phyloP scores from a whole-genome alignment of 2,797 vertebrate genomes.

The Microtus obscurus region DNA sequence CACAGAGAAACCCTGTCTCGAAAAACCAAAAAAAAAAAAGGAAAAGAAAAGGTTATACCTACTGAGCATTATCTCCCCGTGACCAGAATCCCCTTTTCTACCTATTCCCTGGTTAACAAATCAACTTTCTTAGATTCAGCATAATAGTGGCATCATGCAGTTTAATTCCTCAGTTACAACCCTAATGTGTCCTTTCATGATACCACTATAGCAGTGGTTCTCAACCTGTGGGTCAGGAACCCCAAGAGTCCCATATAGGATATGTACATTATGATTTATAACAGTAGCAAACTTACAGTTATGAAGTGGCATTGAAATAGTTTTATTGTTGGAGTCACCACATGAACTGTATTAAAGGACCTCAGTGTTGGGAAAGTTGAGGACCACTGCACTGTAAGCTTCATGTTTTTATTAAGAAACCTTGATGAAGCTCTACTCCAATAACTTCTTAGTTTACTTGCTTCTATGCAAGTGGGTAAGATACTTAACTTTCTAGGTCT shows the following conservation, averaged over 20 bases:
- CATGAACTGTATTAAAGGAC: neutral
- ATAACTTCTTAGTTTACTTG: slow-evolving; percentile 43
- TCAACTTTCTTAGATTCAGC: neutral
- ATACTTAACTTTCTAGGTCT: slow-evolving; percentile 17
- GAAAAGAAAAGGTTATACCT: neutral
- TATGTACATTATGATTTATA: neutral
- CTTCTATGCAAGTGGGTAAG: slow-evolving; percentile 3
- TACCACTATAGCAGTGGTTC: neutral
- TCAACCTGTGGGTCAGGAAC: neutral
- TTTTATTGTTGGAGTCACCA: neutral
- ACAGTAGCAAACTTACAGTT: too few relatives aligned
- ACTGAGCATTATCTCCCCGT: neutral
- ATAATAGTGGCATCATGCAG: neutral
- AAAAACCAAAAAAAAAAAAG: too few relatives aligned
- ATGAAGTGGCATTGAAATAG: neutral
- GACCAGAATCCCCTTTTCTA: neutral
- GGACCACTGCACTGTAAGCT: neutral
- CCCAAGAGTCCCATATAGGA: neutral
- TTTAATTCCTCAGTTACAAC: slow-evolving; percentile 20
- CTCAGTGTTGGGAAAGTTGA: neutral
- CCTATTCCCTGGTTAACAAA: neutral
- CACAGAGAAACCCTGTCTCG: too few relatives aligned
- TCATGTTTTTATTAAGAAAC: neutral
- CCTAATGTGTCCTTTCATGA: neutral
- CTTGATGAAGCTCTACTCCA: neutral